Base-by-base conservation (phyloP, 2,888 invertebrate species). In the Proisotoma minuta region DNA sequence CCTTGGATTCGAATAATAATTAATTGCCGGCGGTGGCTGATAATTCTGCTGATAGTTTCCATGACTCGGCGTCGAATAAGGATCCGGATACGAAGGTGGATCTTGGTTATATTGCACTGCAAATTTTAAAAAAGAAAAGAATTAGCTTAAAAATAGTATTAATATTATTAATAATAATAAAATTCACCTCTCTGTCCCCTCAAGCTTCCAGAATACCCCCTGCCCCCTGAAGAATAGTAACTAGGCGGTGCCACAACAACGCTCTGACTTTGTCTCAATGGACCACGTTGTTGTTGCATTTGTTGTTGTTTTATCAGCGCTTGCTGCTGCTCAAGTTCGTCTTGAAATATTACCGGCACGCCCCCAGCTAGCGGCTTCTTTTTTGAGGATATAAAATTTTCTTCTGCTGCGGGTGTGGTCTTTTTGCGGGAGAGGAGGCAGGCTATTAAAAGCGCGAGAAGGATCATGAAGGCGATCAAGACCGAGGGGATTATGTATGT, bases 301-400 rank as follows among this genome's bases (percentile, higher is more conserved):
- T 34, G 34, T 47, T 47, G n/a, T 18, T 18, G 5, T 10, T 5
- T 18, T 15, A 47, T 18, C 47, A n/a, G n/a, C 5, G 10, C 78
- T 0, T 89, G 91, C 74, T 93, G 88, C 75, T 95, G 95, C 74
- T 96, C 95, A 48, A 97, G 82, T 78, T 98, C 98, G 78, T 98
- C 96, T 64, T 91, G 91, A 80, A 97, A 96, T 76, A 98, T 97
- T 40, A 97, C 94, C 0, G 98, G 97, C 75, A 95, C 93, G 56
- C 83, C 83, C 8, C 50, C 50, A 3, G 22, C 8, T 5, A 50
- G 10, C 74, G 81, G 81, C 52, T 63, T 64, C 22, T 66, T 64
- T 18, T 65, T 61, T 22, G 62, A 52, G 4, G 24, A 8, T 4
- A 50, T 23, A n/a, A 10, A 5, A 18, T 47, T 47, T 34, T 34